A percentile compares a stretch with the other conserved stretches of the same genome.
Evolutionary conservation across 2,797 vertebrate species (phyloP).

Genomic region (Cuniculus paca): DNA sequence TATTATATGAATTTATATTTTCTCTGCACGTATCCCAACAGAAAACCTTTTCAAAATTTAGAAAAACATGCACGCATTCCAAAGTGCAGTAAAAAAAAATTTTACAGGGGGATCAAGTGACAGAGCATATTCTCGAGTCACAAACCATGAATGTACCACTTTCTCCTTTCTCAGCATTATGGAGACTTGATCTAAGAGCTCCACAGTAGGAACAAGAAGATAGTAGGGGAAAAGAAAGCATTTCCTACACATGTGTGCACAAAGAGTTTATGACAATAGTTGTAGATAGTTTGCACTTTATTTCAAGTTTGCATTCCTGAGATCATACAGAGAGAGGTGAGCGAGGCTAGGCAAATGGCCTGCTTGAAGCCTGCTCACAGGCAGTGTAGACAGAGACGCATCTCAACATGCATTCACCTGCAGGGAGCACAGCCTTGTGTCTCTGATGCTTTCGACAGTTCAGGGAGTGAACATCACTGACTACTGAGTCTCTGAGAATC

Average conservation of each 20-base stretch:
- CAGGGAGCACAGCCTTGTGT: neutral
- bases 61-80: neutral
- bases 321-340: neutral
- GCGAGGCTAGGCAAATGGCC: neutral
- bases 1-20: neutral
- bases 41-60: neutral
- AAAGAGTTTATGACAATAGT: neutral
- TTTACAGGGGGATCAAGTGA: neutral
- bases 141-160: neutral
- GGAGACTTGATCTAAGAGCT: neutral
- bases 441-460: neutral
- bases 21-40: neutral
- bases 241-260: neutral
- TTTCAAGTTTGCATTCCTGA: neutral
- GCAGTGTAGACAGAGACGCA: fast-evolving
- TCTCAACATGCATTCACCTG: neutral
- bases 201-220: neutral
- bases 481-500: neutral
- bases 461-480: neutral
- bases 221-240: neutral
- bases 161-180: neutral
- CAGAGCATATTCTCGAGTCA: neutral
- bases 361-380: neutral
- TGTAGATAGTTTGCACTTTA: neutral
- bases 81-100: neutral